These are phyloP conservation scores for Rhagoletis pomonella DNA, from an alignment of 1,140 invertebrate species.

Conservation along the genomic window DNA sequence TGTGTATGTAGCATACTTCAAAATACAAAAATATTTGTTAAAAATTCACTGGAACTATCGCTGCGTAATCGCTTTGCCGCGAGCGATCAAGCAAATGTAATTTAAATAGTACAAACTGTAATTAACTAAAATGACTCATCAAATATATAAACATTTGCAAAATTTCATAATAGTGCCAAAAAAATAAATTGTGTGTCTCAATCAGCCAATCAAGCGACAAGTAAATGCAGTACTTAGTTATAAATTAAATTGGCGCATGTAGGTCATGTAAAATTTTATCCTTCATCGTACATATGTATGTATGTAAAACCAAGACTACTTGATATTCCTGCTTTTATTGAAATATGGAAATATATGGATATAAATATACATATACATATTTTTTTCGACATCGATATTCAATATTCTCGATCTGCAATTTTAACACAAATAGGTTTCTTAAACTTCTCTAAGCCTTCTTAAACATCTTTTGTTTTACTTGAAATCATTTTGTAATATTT, in stretches of 20 bases:
- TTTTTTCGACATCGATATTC: too few relatives aligned
- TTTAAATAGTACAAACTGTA: slow-evolving; percentile 6
- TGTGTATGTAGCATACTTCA: not conserved
- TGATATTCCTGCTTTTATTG: not conserved
- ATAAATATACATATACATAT: too few relatives aligned
- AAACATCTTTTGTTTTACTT: too few relatives aligned
- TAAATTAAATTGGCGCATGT: too few relatives aligned
- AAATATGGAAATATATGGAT: not conserved
- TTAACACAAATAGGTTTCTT: too few relatives aligned
- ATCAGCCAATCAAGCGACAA: not conserved
- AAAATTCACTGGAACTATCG: not conserved
- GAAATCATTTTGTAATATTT: too few relatives aligned
- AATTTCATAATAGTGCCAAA: not conserved
- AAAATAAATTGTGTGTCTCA: not conserved
- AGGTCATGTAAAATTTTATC: too few relatives aligned
- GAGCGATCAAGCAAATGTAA: not conserved
- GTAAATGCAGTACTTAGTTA: not conserved
- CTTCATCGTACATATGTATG: too few relatives aligned
- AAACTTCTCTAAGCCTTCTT: too few relatives aligned
- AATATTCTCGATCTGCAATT: too few relatives aligned
- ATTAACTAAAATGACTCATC: slow-evolving; percentile 5
- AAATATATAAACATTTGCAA: not conserved
- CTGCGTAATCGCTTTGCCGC: not conserved
- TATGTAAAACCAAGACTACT: not conserved
- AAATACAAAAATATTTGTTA: too few relatives aligned